phyloP scores from a whole-genome alignment of 2,888 invertebrate species.

The Diachrysia chrysitis region DNA sequence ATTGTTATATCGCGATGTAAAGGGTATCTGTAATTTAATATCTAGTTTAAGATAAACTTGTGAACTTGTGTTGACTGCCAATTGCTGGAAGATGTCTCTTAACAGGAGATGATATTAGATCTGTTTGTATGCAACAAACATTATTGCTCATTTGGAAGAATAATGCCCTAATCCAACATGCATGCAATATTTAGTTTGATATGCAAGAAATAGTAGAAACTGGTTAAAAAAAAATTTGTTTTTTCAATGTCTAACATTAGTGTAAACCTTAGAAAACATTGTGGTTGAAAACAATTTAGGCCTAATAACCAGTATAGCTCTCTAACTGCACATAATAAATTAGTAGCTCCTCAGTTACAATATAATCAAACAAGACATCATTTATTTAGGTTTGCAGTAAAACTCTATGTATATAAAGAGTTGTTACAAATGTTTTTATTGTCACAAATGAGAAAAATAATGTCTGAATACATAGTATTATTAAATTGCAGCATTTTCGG shows the following conservation, averaged over 20 bases:
- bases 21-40: slow-evolving; percentile 61
- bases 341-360: background rate
- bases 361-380: background rate
- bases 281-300: too few relatives aligned
- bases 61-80: slow-evolving; percentile 57
- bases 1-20: slow-evolving; percentile 68
- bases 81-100: slow-evolving; percentile 50
- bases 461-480: slow-evolving; percentile 57
- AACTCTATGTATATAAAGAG: background rate
- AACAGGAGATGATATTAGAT: slow-evolving; percentile 51
- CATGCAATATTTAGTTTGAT: too few relatives aligned
- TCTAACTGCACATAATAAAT: background rate
- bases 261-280: too few relatives aligned
- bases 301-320: slow-evolving; percentile 1
- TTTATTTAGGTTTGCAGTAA: background rate
- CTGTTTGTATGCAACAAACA: slow-evolving; percentile 56
- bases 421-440: slow-evolving; percentile 33
- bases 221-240: background rate
- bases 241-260: too few relatives aligned
- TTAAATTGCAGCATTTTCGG: slow-evolving; percentile 50
- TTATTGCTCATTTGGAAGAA: slow-evolving; percentile 53
- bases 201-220: background rate
- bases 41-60: slow-evolving; percentile 58
- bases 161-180: slow-evolving; percentile 17
- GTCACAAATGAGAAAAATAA: slow-evolving; percentile 50